Evolutionary conservation across 2,797 vertebrate species (phyloP).

Genomic region (Octomys mimax): DNA sequence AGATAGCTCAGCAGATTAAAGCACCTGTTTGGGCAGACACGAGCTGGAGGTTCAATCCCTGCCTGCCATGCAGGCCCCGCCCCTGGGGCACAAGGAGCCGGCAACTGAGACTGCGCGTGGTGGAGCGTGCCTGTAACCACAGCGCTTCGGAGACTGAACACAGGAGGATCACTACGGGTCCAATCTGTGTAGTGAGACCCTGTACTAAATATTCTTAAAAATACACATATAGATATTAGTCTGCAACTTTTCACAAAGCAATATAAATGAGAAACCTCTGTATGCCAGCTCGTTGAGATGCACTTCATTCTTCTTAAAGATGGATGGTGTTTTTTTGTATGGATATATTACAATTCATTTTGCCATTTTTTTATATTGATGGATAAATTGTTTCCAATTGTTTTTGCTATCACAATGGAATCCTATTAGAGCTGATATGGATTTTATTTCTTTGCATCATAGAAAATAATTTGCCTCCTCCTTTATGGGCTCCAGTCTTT

Average conservation of each 20-base stretch:
- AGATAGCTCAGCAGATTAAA: too few relatives aligned
- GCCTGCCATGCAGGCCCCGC: too few relatives aligned
- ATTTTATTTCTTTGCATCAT: slow-evolving; percentile 72
- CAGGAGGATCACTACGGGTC: too few relatives aligned
- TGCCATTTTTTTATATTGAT: slow-evolving; percentile 69
- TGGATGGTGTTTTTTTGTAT: slow-evolving; percentile 54
- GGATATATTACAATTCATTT: slow-evolving; percentile 52
- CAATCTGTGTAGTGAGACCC: too few relatives aligned
- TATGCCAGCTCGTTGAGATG: neutral
- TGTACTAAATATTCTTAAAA: too few relatives aligned
- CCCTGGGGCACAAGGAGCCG: too few relatives aligned
- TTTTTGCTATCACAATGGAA: slow-evolving; percentile 73
- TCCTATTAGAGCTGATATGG: slow-evolving; percentile 62
- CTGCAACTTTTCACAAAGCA: slow-evolving; percentile 49
- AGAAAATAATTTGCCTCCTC: slow-evolving; percentile 70
- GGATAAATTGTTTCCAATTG: slow-evolving; percentile 73
- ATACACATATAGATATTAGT: neutral
- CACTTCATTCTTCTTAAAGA: slow-evolving; percentile 72
- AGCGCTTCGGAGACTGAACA: too few relatives aligned
- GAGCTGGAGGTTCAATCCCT: too few relatives aligned
- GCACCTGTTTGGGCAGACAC: too few relatives aligned
- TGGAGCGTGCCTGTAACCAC: too few relatives aligned
- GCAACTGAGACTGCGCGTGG: too few relatives aligned
- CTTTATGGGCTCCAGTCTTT: slow-evolving; percentile 58
- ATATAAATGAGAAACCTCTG: neutral